These are phyloP conservation scores for Orthosia gracilis DNA, from an alignment of 2,888 invertebrate genomes.

Conservation along the genomic window DNA sequence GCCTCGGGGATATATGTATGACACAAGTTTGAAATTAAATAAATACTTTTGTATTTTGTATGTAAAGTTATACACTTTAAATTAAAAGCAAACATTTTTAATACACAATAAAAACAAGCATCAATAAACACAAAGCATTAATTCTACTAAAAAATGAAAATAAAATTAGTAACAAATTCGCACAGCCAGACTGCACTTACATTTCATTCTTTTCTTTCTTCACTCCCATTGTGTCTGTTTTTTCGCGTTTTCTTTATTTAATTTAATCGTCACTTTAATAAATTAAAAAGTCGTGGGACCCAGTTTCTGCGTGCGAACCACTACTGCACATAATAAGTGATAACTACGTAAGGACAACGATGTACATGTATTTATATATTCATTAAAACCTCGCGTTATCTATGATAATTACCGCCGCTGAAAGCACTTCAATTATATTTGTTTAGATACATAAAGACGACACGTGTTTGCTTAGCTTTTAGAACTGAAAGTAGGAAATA, in stretches of 20 bases:
- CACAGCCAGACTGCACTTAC: conserved; percentile 40
- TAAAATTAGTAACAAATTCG: not conserved
- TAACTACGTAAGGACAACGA: conserved; percentile 23
- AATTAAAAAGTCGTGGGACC: not conserved
- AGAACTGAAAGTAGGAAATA: conserved; percentile 42
- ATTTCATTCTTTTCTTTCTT: conserved; percentile 31
- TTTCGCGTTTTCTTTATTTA: not conserved
- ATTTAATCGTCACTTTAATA: conserved; percentile 9
- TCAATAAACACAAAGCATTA: not conserved
- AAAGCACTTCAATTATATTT: conserved; percentile 59
- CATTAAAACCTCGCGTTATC: conserved; percentile 49
- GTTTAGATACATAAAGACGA: conserved; percentile 32
- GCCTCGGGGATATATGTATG: too few species aligned
- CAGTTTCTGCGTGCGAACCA: not conserved
- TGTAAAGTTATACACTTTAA: too few species aligned
- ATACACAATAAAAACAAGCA: not conserved
- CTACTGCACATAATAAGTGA: conserved; percentile 8
- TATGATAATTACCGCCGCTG: conserved; percentile 40
- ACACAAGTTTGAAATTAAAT: too few species aligned
- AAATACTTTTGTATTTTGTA: too few species aligned
- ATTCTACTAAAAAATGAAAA: not conserved
- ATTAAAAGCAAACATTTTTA: not conserved
- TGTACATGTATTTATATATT: conserved; percentile 54
- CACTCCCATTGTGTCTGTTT: conserved; percentile 37
- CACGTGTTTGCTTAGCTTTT: conserved; percentile 38